Evolutionary conservation across 2,113 vertebrate species (phyloP).

Genomic region (Phyllostomus discolor): DNA sequence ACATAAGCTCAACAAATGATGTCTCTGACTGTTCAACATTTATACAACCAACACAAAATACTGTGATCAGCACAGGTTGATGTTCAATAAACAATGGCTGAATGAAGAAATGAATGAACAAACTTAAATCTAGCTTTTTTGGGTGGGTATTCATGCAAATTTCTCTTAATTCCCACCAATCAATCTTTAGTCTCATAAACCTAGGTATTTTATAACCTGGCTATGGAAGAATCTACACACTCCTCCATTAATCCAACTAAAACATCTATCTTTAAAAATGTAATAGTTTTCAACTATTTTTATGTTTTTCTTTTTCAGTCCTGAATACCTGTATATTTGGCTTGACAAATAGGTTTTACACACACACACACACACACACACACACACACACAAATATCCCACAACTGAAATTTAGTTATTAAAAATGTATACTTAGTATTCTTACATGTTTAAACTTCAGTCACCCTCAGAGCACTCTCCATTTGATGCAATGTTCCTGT

Average conservation of each 20-base stretch:
- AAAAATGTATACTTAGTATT: too few relatives aligned
- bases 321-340: not conserved
- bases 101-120: not conserved
- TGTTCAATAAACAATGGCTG: not conserved
- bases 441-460: too few relatives aligned
- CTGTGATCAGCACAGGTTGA: rapidly evolving
- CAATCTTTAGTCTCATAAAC: not conserved
- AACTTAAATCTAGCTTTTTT: not conserved
- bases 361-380: too few relatives aligned
- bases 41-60: not conserved
- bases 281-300: not conserved
- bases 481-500: too few relatives aligned
- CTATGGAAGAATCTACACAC: not conserved
- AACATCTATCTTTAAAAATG: not conserved
- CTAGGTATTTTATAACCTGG: not conserved
- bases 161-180: not conserved
- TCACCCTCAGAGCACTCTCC: too few relatives aligned
- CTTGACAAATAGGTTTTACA: not conserved
- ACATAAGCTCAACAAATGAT: not conserved
- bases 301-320: not conserved
- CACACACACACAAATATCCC: too few relatives aligned
- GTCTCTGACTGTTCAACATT: not conserved
- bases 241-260: not conserved
- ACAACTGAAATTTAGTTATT: too few relatives aligned
- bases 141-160: not conserved